Evolutionary conservation across 2,113 vertebrate species (phyloP).

Genomic region (Eidolon helvum): DNA sequence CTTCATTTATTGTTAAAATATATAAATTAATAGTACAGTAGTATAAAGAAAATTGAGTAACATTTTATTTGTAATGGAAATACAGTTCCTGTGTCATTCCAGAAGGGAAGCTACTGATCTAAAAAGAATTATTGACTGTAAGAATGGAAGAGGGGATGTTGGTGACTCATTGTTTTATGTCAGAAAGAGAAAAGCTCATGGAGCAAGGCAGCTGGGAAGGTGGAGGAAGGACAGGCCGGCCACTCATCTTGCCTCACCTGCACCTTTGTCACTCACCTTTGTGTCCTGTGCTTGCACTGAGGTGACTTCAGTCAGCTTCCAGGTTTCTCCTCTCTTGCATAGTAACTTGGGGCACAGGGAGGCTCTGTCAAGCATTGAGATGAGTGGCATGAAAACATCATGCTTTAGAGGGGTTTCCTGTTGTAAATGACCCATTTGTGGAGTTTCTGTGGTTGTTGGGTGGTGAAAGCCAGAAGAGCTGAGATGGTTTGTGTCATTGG

Average conservation of each 20-base stretch:
- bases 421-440: not conserved
- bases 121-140: not conserved
- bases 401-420: not conserved
- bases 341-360: fast-evolving
- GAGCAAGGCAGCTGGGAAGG: not conserved
- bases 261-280: not conserved
- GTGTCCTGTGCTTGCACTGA: fast-evolving
- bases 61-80: not conserved
- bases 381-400: fast-evolving
- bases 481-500: too few relatives aligned
- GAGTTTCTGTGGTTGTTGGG: not conserved
- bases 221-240: not conserved
- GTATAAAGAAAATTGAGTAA: not conserved
- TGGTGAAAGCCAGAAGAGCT: not conserved
- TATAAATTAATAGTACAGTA: not conserved
- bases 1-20: not conserved
- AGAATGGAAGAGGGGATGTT: not conserved
- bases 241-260: not conserved
- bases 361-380: not conserved
- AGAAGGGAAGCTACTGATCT: not conserved
- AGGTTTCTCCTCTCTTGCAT: not conserved
- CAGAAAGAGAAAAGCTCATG: not conserved
- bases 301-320: not conserved
- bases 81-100: not conserved
- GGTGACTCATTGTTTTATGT: not conserved